Base-by-base conservation (phyloP, 2,113 vertebrate species). In the Lasiurus borealis region DNA sequence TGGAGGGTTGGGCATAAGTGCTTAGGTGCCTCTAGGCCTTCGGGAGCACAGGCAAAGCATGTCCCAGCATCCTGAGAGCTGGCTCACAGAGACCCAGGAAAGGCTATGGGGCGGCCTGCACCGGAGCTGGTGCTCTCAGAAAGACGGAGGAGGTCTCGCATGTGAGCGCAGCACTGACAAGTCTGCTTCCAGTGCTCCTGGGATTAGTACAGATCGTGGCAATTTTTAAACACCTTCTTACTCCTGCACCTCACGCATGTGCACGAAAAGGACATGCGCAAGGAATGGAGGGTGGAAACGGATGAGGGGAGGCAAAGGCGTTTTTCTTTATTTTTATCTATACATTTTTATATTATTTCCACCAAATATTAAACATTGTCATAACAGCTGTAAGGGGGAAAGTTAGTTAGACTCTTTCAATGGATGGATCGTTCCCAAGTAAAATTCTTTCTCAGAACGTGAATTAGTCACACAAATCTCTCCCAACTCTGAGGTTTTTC, bases 401-500 rank as follows among this genome's bases (percentile, higher is more conserved):
- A 8, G 3, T 84, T 46, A 92, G 54, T 15, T 89, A 78, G 52
- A 73, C 88, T 0, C 10, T 72, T 85, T 73, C 40, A 85, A 54
- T n/a, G 90, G 19, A 85, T 40, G 59, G 68, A n/a, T 12, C 29
- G 25, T 68, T 93, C 34, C 64, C 66, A 92, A 64, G 77, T 29
- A 94, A 84, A 96, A 84, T 12, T 59, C 48, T 29, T 83, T 71
- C 25, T 82, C 50, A 93, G 59, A 36, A 72, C 27, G 48, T 25
- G 15, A 93, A 64, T 40, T 77, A 9, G 7, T 91, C 78, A 88
- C 21, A 93, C 6, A 85, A 91, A 91, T 76, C 21, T 86, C 77
- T 92, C 40, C n/a, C 68, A 71, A 59, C 11, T 64, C 84, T 31
- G 29, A 92, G 87, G 80, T 54, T 48, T 80, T 87, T 87, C 90